phyloP scores from a whole-genome alignment of 1,140 invertebrate genomes.

The Drosophila ironensis region DNA sequence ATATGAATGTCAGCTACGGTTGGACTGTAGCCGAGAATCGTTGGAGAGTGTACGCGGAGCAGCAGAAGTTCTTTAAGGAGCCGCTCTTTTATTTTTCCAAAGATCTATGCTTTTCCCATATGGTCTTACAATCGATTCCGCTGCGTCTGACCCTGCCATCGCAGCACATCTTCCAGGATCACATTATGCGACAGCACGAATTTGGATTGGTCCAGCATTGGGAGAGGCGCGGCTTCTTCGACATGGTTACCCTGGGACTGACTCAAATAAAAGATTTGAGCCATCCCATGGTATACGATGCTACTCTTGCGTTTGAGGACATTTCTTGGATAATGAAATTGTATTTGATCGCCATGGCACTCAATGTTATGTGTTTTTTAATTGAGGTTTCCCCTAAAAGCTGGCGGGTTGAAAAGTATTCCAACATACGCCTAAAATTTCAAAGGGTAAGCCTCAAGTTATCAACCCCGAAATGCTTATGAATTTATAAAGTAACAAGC shows the following conservation, averaged over 20 bases:
- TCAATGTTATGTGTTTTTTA: neutral
- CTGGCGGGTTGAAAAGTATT: no score
- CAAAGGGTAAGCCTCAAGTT: no score
- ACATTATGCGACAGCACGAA: neutral
- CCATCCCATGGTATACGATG: neutral
- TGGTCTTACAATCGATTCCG: neutral
- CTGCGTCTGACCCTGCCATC: neutral
- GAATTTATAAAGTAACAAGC: no score
- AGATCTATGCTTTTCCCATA: neutral
- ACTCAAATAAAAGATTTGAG: neutral
- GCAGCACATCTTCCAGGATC: neutral
- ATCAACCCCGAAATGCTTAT: no score
- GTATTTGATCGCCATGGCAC: neutral
- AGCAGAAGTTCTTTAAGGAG: neutral
- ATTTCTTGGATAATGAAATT: neutral
- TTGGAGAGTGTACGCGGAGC: neutral
- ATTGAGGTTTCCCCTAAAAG: no score
- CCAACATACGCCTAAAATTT: no score
- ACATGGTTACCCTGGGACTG: neutral
- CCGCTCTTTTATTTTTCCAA: neutral
- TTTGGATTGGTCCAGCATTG: neutral
- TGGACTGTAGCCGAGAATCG: neutral
- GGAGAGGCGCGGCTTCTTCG: neutral
- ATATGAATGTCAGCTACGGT: neutral
- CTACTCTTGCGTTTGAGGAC: neutral